A percentile compares a stretch with the other conserved stretches of the same genome.
Evolutionary conservation across 2,113 vertebrate species (phyloP).

Genomic region (Pangasianodon hypophthalmus): DNA sequence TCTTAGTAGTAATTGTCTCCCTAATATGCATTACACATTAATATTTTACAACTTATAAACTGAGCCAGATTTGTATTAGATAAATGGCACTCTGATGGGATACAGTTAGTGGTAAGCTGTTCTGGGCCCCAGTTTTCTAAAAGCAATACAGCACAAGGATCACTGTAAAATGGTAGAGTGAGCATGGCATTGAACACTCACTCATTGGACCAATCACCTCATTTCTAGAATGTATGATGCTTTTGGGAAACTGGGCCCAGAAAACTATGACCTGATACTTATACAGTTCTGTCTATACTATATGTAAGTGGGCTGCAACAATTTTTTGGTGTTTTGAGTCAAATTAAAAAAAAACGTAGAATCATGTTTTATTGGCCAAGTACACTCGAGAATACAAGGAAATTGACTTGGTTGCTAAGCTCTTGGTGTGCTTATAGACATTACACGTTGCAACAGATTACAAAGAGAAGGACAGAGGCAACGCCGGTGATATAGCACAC

Average conservation of each 20-base stretch:
- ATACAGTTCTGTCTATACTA: not conserved
- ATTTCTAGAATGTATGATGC: not conserved
- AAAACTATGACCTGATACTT: not conserved
- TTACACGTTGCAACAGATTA: not conserved
- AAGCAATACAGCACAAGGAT: not conserved
- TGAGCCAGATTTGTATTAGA: not conserved
- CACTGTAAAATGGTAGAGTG: not conserved
- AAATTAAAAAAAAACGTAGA: not conserved
- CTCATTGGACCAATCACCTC: too few species aligned
- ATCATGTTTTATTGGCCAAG: not conserved
- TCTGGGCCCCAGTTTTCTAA: not conserved
- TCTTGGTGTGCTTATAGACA: not conserved
- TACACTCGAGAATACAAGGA: not conserved
- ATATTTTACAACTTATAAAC: not conserved
- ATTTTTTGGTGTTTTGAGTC: not conserved
- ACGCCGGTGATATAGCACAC: not conserved
- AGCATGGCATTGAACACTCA: not conserved
- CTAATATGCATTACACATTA: not conserved
- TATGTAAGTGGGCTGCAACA: not conserved
- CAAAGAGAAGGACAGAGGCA: not conserved
- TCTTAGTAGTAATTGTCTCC: not conserved
- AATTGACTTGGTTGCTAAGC: not conserved
- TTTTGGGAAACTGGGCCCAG: not conserved
- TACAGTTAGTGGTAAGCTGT: not conserved
- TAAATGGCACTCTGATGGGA: not conserved